These are phyloP conservation scores for Formica aserva DNA, from an alignment of 2,888 invertebrate genomes.

Conservation along the genomic window DNA sequence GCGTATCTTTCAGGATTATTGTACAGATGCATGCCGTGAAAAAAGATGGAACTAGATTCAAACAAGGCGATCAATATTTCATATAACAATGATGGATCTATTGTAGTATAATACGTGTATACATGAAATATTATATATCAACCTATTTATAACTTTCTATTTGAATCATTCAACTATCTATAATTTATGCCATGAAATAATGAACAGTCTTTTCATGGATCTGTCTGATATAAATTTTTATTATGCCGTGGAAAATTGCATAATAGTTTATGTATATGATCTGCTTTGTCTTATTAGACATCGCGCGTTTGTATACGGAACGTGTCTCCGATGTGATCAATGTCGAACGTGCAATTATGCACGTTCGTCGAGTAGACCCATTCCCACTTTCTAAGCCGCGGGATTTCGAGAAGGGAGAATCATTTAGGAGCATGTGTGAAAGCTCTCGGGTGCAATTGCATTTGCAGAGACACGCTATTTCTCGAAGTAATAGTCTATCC, in stretches of 20 bases:
- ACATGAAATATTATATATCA: neutral
- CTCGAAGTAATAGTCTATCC: conserved; percentile 16
- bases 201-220: neutral
- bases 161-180: neutral
- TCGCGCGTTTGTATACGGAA: conserved; percentile 43
- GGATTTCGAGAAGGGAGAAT: conserved; percentile 31
- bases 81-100: neutral
- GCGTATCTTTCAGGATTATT: neutral
- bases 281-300: conserved; percentile 47
- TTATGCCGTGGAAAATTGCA: conserved; percentile 28
- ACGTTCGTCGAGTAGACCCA: conserved; percentile 43
- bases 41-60: neutral
- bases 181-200: neutral
- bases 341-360: conserved; percentile 47
- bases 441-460: conserved; percentile 35
- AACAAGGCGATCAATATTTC: neutral
- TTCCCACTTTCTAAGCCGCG: conserved; percentile 44
- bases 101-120: neutral
- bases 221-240: conserved; percentile 27
- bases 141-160: neutral
- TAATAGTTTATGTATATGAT: conserved; percentile 17
- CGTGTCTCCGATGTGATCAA: conserved; percentile 45
- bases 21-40: neutral
- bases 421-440: conserved; percentile 9
- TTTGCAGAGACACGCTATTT: conserved; percentile 32